Evolutionary conservation across 1,140 invertebrate species (phyloP).

Genomic region (Globodera rostochiensis): DNA sequence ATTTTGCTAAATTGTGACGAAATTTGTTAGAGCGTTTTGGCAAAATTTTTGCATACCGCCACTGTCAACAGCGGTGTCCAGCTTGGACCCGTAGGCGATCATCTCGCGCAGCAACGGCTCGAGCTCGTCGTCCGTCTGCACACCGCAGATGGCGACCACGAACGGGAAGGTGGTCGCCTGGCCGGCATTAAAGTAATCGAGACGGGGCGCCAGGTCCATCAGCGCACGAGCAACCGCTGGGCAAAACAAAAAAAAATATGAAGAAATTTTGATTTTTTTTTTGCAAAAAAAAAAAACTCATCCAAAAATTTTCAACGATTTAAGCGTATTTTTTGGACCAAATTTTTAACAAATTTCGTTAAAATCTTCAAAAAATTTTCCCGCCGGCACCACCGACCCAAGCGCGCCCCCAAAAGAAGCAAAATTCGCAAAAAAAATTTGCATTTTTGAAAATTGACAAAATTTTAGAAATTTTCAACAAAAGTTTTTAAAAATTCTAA

Average conservation of each 20-base stretch:
- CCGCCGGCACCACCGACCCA: too few relatives aligned
- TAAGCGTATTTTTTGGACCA: neutral
- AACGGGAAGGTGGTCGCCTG: constrained; percentile 37
- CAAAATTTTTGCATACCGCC: neutral
- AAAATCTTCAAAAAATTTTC: too few relatives aligned
- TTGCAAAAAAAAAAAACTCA: neutral
- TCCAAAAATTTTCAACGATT: neutral
- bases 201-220: constrained; percentile 36
- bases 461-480: too few relatives aligned
- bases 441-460: too few relatives aligned
- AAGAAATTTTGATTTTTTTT: neutral
- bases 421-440: too few relatives aligned
- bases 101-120: constrained; percentile 26
- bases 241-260: neutral
- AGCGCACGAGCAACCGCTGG: constrained; percentile 34
- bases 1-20: neutral
- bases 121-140: constrained; percentile 36
- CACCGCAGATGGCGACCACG: constrained; percentile 24
- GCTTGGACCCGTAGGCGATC: constrained; percentile 21
- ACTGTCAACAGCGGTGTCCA: constrained; percentile 6
- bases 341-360: too few relatives aligned
- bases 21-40: constrained; percentile 1
- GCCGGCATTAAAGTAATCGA: constrained; percentile 32
- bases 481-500: too few relatives aligned
- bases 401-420: too few relatives aligned